phyloP scores from a whole-genome alignment of 2,797 vertebrate genomes.

The Neomorphus geoffroyi region DNA sequence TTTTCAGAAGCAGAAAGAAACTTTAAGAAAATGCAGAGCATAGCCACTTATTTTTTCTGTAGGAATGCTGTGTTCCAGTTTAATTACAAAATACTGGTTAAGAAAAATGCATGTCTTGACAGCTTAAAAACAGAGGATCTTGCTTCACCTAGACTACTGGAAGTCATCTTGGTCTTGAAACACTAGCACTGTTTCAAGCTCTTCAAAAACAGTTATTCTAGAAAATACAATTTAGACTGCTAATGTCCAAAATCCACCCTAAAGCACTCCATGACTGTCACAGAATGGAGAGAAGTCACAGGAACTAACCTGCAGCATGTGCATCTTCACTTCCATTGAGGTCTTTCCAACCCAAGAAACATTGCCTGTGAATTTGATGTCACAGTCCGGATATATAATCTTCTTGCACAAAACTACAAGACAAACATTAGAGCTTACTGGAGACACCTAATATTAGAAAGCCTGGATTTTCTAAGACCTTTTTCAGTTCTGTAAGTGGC shows the following conservation, averaged over 20 bases:
- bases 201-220: neutral
- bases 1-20: neutral
- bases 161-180: neutral
- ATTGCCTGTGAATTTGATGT: constrained; percentile 94
- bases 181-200: neutral
- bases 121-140: neutral
- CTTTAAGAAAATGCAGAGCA: neutral
- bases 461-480: neutral
- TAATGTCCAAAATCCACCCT: neutral
- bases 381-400: constrained; percentile 87
- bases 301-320: constrained; percentile 90
- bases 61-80: neutral
- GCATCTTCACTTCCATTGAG: constrained; percentile 97
- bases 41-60: neutral
- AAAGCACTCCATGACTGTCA: neutral
- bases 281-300: neutral
- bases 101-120: neutral
- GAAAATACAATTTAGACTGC: neutral
- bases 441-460: neutral
- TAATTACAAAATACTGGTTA: neutral
- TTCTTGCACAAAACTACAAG: constrained; percentile 88
- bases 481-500: neutral
- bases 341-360: constrained; percentile 96
- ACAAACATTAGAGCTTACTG: neutral
- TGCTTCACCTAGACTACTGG: neutral